Conservation (phyloP, 2,797 vertebrate species). For the Dallia pectoralis region DNA sequence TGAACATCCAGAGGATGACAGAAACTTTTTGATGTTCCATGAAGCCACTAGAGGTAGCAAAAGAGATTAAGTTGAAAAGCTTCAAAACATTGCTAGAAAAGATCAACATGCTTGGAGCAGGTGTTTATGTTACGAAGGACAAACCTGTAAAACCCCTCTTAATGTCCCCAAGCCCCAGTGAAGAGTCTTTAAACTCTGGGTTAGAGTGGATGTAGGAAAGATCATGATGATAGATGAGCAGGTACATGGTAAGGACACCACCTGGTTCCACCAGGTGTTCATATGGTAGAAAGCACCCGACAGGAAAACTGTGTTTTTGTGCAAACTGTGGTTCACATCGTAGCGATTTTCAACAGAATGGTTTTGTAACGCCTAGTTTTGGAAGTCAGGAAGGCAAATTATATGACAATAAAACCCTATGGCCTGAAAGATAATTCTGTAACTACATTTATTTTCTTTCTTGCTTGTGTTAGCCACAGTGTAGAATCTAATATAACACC, state of each 20-base stretch:
- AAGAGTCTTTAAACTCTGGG: conserved; percentile 9
- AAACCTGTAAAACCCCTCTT: background rate
- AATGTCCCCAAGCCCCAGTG: background rate
- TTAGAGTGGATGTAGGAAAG: conserved; percentile 9
- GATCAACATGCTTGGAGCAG: background rate
- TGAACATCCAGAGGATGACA: background rate
- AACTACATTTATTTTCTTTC: background rate
- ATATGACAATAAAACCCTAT: background rate
- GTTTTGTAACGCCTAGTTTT: background rate
- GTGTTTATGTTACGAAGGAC: conserved; percentile 15
- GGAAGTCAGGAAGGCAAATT: background rate
- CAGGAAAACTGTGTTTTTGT: background rate
- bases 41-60: background rate
- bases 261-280: conserved; percentile 4
- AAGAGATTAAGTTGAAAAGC: background rate
- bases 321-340: background rate
- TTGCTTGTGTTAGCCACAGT: background rate
- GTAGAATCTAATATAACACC: background rate
- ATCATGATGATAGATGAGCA: background rate
- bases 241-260: background rate
- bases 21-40: background rate
- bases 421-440: too few species aligned
- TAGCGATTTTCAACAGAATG: background rate
- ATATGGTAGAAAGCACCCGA: background rate
- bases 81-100: background rate